A percentile compares a stretch with the other conserved stretches of the same genome.
Evolutionary conservation across 1,140 invertebrate genomes (phyloP).

Genomic region (Drosophila funebris): DNA sequence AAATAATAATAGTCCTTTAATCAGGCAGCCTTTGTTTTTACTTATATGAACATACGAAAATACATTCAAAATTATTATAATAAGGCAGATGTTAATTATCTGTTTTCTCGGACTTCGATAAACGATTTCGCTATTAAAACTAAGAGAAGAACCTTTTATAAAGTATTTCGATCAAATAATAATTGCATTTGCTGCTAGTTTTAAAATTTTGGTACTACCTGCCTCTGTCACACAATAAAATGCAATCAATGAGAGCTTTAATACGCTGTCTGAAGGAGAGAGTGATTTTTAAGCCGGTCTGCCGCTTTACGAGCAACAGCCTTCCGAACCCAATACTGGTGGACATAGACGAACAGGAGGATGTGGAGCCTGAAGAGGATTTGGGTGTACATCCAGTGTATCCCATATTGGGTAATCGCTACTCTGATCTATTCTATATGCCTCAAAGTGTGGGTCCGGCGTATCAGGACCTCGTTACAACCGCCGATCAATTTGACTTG

Average conservation of each 20-base stretch:
- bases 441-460: conserved; percentile 44
- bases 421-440: conserved; percentile 56
- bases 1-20: background rate
- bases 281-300: background rate
- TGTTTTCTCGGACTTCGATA: conserved; percentile 1
- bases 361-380: conserved; percentile 38
- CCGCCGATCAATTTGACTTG: conserved; percentile 27
- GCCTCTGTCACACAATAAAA: background rate
- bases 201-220: conserved; percentile 17
- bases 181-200: conserved; percentile 10
- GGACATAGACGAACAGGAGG: conserved; percentile 46
- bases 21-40: conserved; percentile 22
- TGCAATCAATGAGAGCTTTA: conserved; percentile 24
- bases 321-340: conserved; percentile 10
- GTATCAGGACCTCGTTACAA: conserved; percentile 42
- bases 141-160: too few relatives aligned
- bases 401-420: conserved; percentile 38
- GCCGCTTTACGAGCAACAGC: conserved; percentile 40
- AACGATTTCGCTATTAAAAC: background rate
- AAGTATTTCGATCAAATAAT: background rate
- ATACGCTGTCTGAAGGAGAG: conserved; percentile 3
- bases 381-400: background rate
- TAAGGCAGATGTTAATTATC: background rate
- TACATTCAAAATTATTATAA: conserved; percentile 18
- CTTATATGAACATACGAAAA: background rate